Conservation (phyloP, 2,113 vertebrate species). For the Phycodurus eques region DNA sequence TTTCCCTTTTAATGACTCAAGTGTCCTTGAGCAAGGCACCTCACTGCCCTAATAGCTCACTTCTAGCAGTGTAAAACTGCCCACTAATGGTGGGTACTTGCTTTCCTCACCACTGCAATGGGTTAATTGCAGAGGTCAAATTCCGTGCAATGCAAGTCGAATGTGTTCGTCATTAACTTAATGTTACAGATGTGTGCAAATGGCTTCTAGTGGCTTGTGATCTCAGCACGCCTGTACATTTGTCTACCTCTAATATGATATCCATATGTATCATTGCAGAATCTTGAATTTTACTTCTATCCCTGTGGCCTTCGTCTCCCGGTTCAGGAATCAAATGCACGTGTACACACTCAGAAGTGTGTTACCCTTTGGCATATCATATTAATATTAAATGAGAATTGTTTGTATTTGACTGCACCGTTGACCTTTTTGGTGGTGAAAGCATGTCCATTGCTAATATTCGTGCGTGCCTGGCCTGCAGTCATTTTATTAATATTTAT, state of each 20-base stretch:
- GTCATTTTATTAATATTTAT: not conserved
- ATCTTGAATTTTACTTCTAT: conserved; percentile 30
- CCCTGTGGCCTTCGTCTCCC: conserved; percentile 20
- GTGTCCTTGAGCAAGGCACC: conserved; percentile 2
- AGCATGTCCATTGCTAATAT: conserved; percentile 45
- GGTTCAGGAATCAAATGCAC: conserved; percentile 14
- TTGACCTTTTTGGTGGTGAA: conserved; percentile 57
- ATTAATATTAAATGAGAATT: conserved; percentile 76
- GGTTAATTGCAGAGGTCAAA: conserved; percentile 7
- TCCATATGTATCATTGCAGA: conserved; percentile 12
- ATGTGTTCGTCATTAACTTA: conserved; percentile 3
- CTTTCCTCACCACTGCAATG: not conserved
- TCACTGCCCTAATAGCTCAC: not conserved
- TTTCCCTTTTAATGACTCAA: not conserved
- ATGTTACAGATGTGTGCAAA: conserved; percentile 3
- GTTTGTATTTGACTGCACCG: conserved; percentile 65
- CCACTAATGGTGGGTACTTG: conserved; percentile 2
- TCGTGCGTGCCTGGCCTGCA: conserved; percentile 16
- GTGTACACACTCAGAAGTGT: conserved; percentile 28
- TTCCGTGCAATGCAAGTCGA: conserved; percentile 1
- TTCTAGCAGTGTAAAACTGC: not conserved
- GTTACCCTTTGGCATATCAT: conserved; percentile 66
- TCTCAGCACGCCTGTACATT: conserved; percentile 14
- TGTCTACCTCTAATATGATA: not conserved
- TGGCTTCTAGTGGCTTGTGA: not conserved